These are phyloP conservation scores for Gadopsis marmoratus DNA, from an alignment of 2,797 vertebrate species.

Conservation along the genomic window DNA sequence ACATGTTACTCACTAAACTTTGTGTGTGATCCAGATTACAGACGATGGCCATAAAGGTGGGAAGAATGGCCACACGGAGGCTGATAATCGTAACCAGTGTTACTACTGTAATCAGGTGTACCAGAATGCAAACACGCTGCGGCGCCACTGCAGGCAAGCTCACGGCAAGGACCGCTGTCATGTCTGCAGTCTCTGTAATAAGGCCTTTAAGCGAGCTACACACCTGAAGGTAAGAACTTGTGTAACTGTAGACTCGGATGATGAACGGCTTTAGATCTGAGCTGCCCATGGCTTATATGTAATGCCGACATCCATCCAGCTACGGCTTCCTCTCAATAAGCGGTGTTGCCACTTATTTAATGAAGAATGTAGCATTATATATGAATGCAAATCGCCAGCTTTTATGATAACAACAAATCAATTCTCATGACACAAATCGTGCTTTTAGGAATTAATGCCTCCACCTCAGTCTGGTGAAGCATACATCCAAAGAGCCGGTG, in stretches of 20 bases:
- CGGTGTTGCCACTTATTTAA: not conserved
- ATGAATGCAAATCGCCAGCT: not conserved
- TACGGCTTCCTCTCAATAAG: not conserved
- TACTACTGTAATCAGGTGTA: constrained; percentile 91
- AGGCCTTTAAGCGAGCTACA: constrained; percentile 97
- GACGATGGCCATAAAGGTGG: constrained; percentile 81
- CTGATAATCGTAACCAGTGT: constrained; percentile 89
- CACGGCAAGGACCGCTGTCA: constrained; percentile 97
- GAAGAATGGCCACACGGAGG: constrained; percentile 82
- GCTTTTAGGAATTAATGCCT: not conserved
- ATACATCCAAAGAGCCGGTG: not conserved
- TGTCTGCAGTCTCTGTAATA: constrained; percentile 91
- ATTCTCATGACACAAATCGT: not conserved
- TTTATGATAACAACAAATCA: constrained; percentile 18
- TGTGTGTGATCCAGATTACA: constrained; percentile 81
- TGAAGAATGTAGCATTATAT: not conserved
- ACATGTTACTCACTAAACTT: not conserved
- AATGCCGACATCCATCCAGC: not conserved
- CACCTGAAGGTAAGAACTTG: constrained; percentile 92
- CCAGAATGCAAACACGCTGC: constrained; percentile 88
- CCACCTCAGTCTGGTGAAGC: not conserved
- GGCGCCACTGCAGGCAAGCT: constrained; percentile 91
- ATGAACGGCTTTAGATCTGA: not conserved
- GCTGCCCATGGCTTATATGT: not conserved
- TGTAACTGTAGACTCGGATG: no score